These are phyloP conservation scores for Drosophila flavopinicola DNA, from an alignment of 2,888 invertebrate species.

Conservation along the genomic window DNA sequence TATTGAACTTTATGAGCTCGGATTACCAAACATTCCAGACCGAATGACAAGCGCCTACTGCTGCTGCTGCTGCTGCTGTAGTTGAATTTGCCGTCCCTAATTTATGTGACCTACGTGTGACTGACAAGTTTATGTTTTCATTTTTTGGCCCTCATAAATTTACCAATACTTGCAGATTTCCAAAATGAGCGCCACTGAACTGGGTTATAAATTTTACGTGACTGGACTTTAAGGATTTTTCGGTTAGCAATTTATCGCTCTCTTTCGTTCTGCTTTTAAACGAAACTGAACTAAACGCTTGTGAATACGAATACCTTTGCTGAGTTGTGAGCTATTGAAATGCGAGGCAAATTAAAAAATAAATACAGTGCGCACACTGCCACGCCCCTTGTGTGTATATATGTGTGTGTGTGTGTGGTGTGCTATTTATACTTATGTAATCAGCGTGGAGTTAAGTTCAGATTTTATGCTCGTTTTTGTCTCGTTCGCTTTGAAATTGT, in stretches of 20 bases:
- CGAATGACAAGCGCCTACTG: conserved; percentile 20
- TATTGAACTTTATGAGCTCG: conserved; percentile 72
- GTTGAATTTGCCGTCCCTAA: conserved; percentile 18
- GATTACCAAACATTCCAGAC: conserved; percentile 43
- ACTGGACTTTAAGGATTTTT: conserved; percentile 35
- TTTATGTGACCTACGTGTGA: conserved; percentile 72
- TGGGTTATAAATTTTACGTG: conserved; percentile 59
- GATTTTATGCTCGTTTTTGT: conserved; percentile 38
- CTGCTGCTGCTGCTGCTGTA: neutral
- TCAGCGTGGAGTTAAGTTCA: conserved; percentile 51
- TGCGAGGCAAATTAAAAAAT: conserved; percentile 46
- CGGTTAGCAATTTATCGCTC: neutral
- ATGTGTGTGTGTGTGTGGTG: neutral
- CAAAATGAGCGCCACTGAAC: conserved; percentile 47
- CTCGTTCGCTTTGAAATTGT: conserved; percentile 59
- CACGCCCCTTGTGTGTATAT: conserved; percentile 14
- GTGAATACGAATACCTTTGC: conserved; percentile 15
- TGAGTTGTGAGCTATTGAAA: conserved; percentile 46
- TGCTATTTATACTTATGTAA: conserved; percentile 67
- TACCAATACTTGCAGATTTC: conserved; percentile 53
- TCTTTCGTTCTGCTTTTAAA: neutral
- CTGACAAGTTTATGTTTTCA: conserved; percentile 72
- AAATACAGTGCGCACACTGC: neutral
- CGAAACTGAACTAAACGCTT: conserved; percentile 2
- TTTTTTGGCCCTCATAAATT: conserved; percentile 53